phyloP scores from a whole-genome alignment of 2,888 invertebrate species.

The Tetragonisca angustula region DNA sequence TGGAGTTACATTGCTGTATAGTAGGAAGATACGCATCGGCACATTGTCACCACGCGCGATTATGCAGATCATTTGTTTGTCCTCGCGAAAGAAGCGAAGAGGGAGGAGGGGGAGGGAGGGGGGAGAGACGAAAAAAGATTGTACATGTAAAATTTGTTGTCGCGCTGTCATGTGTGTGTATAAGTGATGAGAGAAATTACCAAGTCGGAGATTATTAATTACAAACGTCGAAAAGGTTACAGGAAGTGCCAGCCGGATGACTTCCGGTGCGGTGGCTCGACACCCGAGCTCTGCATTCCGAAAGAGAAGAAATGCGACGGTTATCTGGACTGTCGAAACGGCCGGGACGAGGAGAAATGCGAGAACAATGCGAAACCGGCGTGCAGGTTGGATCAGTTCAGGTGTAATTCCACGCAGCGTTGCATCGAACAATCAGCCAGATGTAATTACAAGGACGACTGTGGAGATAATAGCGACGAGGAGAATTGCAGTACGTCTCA shows the following conservation, averaged over 20 bases:
- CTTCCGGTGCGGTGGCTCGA: constrained; percentile 91
- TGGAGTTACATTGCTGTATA: neutral
- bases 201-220: neutral
- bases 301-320: constrained; percentile 96
- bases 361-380: constrained; percentile 85
- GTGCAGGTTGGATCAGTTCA: constrained; percentile 93
- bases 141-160: neutral
- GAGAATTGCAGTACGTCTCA: constrained; percentile 92
- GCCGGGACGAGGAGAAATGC: constrained; percentile 92
- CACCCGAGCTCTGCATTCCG: constrained; percentile 92
- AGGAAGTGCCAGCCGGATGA: constrained; percentile 94
- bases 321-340: constrained; percentile 93
- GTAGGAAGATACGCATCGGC: neutral
- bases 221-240: constrained; percentile 83
- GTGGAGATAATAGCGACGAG: constrained; percentile 96
- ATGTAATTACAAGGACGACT: constrained; percentile 96
- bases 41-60: neutral
- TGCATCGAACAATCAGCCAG: constrained; percentile 91
- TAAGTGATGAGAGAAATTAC: neutral
- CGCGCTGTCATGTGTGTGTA: neutral
- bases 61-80: neutral
- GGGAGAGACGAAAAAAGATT: neutral
- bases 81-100: neutral
- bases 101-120: no score
- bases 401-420: constrained; percentile 91